A percentile compares a stretch with the other conserved stretches of the same genome.
Conservation (phyloP, 2,888 invertebrate species). For the Drosophila picticornis region DNA sequence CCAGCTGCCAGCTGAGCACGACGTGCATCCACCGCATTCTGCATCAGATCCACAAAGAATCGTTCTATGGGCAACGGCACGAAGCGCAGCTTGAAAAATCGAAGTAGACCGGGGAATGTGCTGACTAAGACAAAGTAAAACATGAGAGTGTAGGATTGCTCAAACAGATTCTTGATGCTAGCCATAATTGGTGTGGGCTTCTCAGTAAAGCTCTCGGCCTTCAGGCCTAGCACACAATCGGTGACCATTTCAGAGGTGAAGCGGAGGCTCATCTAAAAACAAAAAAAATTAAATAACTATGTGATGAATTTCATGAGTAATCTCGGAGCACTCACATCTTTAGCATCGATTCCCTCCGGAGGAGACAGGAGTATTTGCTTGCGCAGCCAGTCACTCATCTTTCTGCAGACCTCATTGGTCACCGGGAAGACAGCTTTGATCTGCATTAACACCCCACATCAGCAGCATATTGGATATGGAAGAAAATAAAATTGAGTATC, state of each 20-base stretch:
- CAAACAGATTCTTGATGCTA: slow-evolving; percentile 76
- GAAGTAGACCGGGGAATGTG: slow-evolving; percentile 69
- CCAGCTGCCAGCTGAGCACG: slow-evolving; percentile 40
- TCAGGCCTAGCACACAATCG: slow-evolving; percentile 85
- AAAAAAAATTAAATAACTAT: background rate
- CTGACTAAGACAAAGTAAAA: slow-evolving; percentile 62
- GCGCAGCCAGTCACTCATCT: slow-evolving; percentile 84
- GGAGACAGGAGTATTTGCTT: slow-evolving; percentile 68
- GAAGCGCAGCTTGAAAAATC: slow-evolving; percentile 67
- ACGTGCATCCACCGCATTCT: slow-evolving; percentile 71
- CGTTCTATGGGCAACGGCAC: slow-evolving; percentile 87
- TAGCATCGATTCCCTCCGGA: slow-evolving; percentile 84
- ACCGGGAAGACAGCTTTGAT: slow-evolving; percentile 86
- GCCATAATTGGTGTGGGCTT: slow-evolving; percentile 79
- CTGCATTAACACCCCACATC: slow-evolving; percentile 44
- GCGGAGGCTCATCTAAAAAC: slow-evolving; percentile 75
- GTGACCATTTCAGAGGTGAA: slow-evolving; percentile 85
- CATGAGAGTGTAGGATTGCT: slow-evolving; percentile 61
- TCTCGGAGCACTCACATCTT: slow-evolving; percentile 76
- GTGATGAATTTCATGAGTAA: background rate
- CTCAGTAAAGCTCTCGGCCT: slow-evolving; percentile 84
- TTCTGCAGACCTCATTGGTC: slow-evolving; percentile 84
- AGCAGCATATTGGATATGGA: background rate
- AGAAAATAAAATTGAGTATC: background rate
- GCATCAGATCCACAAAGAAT: slow-evolving; percentile 76